Conservation (phyloP, 1,140 invertebrate genomes). For the Philopotamus ludificatus region DNA sequence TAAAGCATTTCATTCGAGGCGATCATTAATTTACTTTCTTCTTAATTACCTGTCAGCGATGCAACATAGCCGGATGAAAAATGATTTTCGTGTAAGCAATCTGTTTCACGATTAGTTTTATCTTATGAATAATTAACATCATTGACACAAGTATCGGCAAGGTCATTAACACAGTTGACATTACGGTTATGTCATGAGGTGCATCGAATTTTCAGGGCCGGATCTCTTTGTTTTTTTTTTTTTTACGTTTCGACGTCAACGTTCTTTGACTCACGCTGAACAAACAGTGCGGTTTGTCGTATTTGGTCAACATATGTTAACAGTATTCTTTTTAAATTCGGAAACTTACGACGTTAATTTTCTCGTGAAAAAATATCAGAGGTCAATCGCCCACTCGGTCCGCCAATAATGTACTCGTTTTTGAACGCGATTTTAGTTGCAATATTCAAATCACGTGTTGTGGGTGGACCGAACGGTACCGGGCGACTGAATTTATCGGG, state of each 20-base stretch:
- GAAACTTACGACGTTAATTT: neutral
- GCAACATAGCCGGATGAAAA: too few species aligned
- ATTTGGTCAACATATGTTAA: neutral
- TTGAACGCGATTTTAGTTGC: neutral
- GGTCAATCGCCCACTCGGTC: neutral
- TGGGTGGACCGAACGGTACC: constrained; percentile 31
- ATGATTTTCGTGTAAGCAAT: too few species aligned
- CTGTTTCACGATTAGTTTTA: too few species aligned
- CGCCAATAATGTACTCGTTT: neutral
- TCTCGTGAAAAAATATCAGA: neutral
- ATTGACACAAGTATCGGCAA: neutral
- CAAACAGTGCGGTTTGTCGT: neutral
- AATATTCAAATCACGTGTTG: constrained; percentile 33
- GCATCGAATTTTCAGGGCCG: neutral
- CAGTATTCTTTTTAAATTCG: neutral
- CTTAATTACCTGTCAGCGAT: neutral
- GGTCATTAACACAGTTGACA: neutral
- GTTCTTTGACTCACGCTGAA: neutral
- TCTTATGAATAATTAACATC: too few species aligned
- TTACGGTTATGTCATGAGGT: neutral
- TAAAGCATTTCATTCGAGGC: too few species aligned
- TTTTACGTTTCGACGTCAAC: neutral
- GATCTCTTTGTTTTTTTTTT: neutral
- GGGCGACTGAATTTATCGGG: constrained; percentile 17
- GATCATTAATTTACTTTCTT: neutral